Evolutionary conservation across 2,797 vertebrate species (phyloP).

Genomic region (Lacerta agilis): DNA sequence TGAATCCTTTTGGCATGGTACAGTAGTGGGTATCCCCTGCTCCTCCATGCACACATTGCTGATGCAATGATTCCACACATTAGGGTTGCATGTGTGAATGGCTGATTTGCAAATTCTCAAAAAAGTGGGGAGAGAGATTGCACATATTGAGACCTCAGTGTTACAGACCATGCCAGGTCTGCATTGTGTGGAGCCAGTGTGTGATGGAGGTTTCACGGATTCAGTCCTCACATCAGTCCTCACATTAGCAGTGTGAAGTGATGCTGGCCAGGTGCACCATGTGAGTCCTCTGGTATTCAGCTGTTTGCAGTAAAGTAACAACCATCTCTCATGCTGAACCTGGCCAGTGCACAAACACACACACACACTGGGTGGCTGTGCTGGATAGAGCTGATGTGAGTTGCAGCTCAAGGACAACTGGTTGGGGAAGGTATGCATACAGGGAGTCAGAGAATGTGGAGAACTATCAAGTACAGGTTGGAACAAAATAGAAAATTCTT

Average conservation of each 20-base stretch:
- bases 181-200: not conserved
- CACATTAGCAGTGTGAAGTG: not conserved
- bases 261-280: not conserved
- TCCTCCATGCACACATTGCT: not conserved
- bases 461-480: too few species aligned
- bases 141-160: too few species aligned
- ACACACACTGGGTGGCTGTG: too few species aligned
- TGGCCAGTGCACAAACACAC: constrained; percentile 4
- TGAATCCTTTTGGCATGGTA: not conserved
- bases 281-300: not conserved
- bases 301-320: not conserved
- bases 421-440: too few species aligned
- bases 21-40: not conserved
- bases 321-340: constrained; percentile 40
- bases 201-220: too few species aligned
- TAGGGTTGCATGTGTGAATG: not conserved
- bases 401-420: too few species aligned
- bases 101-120: not conserved
- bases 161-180: not conserved
- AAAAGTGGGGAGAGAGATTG: not conserved
- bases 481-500: too few species aligned
- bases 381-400: too few species aligned
- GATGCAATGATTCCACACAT: not conserved
- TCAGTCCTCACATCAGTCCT: too few species aligned
- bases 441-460: too few species aligned